phyloP scores from a whole-genome alignment of 2,888 invertebrate species.

The Tenthredo scrophulariae region DNA sequence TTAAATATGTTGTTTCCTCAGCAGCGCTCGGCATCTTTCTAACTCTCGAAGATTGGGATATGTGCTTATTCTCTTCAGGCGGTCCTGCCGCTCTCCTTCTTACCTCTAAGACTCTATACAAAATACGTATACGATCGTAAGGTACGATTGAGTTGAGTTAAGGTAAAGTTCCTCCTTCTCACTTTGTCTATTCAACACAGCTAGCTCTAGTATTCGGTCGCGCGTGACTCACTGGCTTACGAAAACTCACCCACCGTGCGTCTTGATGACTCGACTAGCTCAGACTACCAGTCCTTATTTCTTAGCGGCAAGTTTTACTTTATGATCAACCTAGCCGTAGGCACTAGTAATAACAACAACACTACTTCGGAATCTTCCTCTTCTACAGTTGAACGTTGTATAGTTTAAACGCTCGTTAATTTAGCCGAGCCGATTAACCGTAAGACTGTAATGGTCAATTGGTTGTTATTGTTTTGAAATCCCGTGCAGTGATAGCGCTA shows the following conservation, averaged over 20 bases:
- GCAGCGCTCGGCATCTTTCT: conserved; percentile 75
- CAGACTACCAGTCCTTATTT: background rate
- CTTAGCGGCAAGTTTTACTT: background rate
- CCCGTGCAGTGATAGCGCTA: background rate
- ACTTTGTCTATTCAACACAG: conserved; percentile 22
- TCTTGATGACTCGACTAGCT: conserved; percentile 43
- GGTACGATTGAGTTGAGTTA: background rate
- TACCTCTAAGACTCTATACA: background rate
- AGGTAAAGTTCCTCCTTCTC: background rate
- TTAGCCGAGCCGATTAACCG: background rate
- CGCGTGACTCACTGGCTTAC: conserved; percentile 70
- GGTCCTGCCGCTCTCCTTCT: conserved; percentile 39
- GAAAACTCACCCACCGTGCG: conserved; percentile 62
- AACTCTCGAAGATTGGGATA: background rate
- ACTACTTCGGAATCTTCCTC: conserved; percentile 36
- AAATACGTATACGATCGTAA: background rate
- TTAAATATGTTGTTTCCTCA: conserved; percentile 70
- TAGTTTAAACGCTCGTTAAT: background rate
- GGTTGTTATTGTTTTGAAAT: conserved; percentile 8
- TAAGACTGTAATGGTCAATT: background rate
- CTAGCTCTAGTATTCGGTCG: conserved; percentile 58
- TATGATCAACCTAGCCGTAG: background rate
- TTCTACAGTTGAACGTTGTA: conserved; percentile 12
- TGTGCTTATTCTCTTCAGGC: conserved; percentile 1
- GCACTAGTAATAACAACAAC: conserved; percentile 26